Conservation (phyloP, 2,113 vertebrate species). For the Pangasianodon gigas region DNA sequence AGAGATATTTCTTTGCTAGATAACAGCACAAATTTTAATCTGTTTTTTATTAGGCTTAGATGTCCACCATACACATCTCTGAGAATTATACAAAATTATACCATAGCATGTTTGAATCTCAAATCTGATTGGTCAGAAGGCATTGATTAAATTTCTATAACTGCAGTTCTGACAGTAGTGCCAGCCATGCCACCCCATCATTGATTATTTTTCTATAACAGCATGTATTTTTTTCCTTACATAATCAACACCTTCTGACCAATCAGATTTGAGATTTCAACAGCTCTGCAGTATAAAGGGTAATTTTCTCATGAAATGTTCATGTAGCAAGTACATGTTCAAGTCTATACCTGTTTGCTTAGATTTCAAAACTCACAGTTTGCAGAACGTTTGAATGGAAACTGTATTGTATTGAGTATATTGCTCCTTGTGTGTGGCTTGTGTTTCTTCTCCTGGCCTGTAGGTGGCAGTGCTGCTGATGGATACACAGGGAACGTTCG, state of each 20-base stretch:
- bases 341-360: background rate
- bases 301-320: background rate
- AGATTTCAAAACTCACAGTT: background rate
- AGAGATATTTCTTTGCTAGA: background rate
- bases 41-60: background rate
- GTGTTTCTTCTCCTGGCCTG: background rate
- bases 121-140: background rate
- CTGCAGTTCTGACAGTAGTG: background rate
- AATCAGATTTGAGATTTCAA: background rate
- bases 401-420: background rate
- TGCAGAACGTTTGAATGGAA: background rate
- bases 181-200: background rate
- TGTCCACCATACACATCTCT: background rate
- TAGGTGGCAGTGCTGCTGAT: conserved; percentile 93
- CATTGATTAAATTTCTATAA: background rate
- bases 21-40: background rate
- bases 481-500: conserved; percentile 98
- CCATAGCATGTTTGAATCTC: background rate
- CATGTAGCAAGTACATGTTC: background rate
- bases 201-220: background rate
- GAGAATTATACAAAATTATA: too few species aligned
- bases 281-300: background rate
- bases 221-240: background rate
- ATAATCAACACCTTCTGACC: background rate
- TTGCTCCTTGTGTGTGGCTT: background rate